Evolutionary conservation across 1,140 invertebrate species (phyloP).

Genomic region (Protaetia brevitarsis): DNA sequence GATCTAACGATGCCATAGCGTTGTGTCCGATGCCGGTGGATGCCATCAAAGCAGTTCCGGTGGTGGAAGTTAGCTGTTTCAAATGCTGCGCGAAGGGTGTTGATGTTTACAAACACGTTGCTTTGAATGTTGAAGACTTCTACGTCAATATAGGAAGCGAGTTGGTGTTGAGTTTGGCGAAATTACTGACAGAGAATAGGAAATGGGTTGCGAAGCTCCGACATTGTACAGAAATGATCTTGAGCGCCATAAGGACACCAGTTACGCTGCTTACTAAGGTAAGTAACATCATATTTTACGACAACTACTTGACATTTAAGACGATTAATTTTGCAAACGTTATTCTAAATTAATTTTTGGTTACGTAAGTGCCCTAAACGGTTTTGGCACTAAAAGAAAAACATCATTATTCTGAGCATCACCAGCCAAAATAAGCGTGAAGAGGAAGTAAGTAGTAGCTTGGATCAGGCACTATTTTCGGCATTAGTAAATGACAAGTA

Average conservation of each 20-base stretch:
- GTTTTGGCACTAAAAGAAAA: no score
- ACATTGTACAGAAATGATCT: constrained; percentile 37
- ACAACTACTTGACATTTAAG: no score
- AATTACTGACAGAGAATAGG: constrained; percentile 33
- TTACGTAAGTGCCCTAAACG: no score
- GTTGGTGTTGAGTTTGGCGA: constrained; percentile 57
- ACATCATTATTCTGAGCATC: no score
- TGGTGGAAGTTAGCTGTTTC: constrained; percentile 64
- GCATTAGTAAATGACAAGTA: no score
- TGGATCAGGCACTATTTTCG: no score
- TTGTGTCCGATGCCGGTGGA: constrained; percentile 57
- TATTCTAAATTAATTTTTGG: no score
- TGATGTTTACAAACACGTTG: constrained; percentile 67
- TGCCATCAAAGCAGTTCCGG: constrained; percentile 55
- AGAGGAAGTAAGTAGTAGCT: no score
- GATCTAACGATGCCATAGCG: constrained; percentile 74
- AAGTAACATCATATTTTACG: no score
- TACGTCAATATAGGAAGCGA: constrained; percentile 71
- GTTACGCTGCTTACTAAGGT: constrained; percentile 31
- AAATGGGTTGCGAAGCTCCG: constrained; percentile 34
- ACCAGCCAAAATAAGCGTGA: no score
- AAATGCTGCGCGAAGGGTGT: constrained; percentile 49
- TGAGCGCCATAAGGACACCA: constrained; percentile 36
- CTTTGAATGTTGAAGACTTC: constrained; percentile 69
- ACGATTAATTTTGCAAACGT: no score